Conservation (phyloP, 2,888 invertebrate genomes). For the Habroteleia sp. region DNA sequence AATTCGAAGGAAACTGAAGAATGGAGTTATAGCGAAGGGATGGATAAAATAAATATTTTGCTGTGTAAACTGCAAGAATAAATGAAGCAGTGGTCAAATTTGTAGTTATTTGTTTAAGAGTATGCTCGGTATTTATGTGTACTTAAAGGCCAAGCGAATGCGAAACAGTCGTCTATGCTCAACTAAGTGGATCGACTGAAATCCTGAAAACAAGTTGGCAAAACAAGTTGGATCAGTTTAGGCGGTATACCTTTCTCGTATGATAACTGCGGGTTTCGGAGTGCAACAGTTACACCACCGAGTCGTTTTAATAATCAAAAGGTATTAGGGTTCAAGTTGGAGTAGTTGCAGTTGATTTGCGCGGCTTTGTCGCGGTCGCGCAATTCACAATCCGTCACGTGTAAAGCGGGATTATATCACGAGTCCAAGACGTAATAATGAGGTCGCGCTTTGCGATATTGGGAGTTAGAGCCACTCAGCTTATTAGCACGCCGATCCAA, state of each 20-base stretch:
- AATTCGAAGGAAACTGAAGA: too few species aligned
- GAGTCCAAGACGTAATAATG: slow-evolving; percentile 14
- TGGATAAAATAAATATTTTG: too few species aligned
- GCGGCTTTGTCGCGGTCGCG: slow-evolving; percentile 3
- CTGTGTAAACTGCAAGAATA: too few species aligned
- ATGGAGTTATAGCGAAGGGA: too few species aligned
- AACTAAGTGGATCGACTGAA: slow-evolving; percentile 4
- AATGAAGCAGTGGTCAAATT: background rate
- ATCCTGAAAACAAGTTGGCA: slow-evolving; percentile 18
- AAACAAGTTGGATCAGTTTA: slow-evolving; percentile 17
- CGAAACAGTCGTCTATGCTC: slow-evolving; percentile 1
- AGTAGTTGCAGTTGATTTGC: slow-evolving; percentile 23
- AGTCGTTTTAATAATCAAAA: slow-evolving; percentile 17
- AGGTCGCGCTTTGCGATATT: slow-evolving; percentile 15
- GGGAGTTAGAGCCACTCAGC: slow-evolving; percentile 2
- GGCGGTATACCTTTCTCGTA: slow-evolving; percentile 4
- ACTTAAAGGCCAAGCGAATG: slow-evolving; percentile 1
- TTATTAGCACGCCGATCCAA: slow-evolving; percentile 10
- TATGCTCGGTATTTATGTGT: background rate
- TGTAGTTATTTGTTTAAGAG: background rate
- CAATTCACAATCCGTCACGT: slow-evolving; percentile 6
- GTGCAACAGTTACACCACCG: slow-evolving; percentile 1
- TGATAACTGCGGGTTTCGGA: slow-evolving; percentile 10
- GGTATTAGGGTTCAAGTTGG: slow-evolving; percentile 15
- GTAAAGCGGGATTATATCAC: slow-evolving; percentile 16